Conservation (phyloP, 1,140 invertebrate species). For the Orchestia grillus region DNA sequence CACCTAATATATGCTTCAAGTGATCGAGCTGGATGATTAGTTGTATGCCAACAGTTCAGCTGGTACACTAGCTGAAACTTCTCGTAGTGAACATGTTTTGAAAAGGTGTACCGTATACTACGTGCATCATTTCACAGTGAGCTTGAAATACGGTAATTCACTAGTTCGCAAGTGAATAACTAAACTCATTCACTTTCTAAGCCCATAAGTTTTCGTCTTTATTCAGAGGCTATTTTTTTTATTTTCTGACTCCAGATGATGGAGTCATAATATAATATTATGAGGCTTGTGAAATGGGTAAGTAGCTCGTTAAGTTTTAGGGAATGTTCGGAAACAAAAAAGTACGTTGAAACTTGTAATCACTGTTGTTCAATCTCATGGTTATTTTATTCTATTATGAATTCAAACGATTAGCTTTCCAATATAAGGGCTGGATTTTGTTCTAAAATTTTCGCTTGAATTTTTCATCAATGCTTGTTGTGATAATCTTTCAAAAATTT, state of each 20-base stretch:
- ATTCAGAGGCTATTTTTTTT: neutral
- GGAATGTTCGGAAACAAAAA: neutral
- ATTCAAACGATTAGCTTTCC: neutral
- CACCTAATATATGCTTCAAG: neutral
- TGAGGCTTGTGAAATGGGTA: neutral
- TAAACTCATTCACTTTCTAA: neutral
- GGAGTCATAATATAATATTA: neutral
- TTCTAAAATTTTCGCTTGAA: neutral
- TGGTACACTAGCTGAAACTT: neutral
- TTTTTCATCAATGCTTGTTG: neutral
- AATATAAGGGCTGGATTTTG: neutral
- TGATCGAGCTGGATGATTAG: neutral
- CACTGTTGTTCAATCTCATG: neutral
- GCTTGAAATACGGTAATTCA: neutral
- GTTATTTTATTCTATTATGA: neutral
- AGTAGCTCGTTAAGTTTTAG: neutral
- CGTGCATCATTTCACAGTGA: neutral
- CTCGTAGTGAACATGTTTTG: neutral
- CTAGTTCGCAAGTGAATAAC: neutral
- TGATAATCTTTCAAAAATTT: neutral
- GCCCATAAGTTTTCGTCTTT: neutral
- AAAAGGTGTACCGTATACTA: neutral
- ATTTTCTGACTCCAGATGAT: neutral
- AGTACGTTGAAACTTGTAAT: neutral
- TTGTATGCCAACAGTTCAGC: neutral